Conservation (phyloP, 2,113 vertebrate species). For the Pygoscelis antarcticus region DNA sequence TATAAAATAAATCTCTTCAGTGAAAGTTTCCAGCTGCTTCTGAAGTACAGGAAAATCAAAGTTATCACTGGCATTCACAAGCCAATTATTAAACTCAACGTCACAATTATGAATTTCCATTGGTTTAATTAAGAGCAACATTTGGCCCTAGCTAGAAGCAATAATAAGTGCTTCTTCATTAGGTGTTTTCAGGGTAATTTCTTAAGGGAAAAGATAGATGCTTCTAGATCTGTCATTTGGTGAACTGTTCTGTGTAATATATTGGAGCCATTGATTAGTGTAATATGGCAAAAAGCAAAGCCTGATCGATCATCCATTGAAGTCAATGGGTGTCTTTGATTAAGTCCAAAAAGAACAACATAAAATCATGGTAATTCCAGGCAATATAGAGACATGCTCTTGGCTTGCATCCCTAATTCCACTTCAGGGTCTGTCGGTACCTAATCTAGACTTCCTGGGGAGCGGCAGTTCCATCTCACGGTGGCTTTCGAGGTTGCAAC, state of each 20-base stretch:
- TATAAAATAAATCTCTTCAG: conserved; percentile 5
- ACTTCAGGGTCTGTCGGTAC: neutral
- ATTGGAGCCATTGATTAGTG: conserved; percentile 75
- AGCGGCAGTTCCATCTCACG: neutral
- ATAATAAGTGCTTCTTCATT: conserved; percentile 60
- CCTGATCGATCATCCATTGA: conserved; percentile 46
- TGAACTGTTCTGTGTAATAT: conserved; percentile 69
- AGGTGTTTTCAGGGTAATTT: conserved; percentile 68
- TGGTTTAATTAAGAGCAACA: conserved; percentile 59
- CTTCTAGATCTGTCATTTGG: conserved; percentile 68
- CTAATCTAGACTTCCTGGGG: neutral
- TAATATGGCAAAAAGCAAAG: conserved; percentile 74
- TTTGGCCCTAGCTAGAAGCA: conserved; percentile 45
- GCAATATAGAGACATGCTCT: conserved; percentile 36
- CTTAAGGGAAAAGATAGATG: conserved; percentile 69
- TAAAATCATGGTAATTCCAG: conserved; percentile 66
- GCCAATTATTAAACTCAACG: conserved; percentile 27
- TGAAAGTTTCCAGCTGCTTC: conserved; percentile 25
- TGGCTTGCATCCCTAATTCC: neutral
- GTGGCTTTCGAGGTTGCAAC: neutral
- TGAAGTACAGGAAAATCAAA: conserved; percentile 47
- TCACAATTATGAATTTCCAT: conserved; percentile 28
- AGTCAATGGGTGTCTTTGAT: conserved; percentile 57
- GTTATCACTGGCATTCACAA: conserved; percentile 20
- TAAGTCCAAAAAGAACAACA: conserved; percentile 56